Percentiles rank a stretch among this genome's conserved stretches.
phyloP scores from a whole-genome alignment of 2,888 invertebrate genomes.

The Halictus quadricinctus region DNA sequence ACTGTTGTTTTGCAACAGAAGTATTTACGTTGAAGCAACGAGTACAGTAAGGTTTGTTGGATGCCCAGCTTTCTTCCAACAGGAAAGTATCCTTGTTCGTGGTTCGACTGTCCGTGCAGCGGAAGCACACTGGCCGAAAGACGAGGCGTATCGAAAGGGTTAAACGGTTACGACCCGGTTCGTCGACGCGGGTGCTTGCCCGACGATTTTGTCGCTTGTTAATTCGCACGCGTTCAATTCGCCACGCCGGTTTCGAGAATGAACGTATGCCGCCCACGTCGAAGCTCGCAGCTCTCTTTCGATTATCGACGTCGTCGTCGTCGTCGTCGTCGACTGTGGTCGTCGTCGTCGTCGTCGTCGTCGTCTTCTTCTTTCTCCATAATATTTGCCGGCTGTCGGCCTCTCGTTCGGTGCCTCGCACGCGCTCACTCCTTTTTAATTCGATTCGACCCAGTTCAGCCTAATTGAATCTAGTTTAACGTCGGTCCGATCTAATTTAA shows the following conservation, averaged over 20 bases:
- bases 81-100: too few species aligned
- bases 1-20: too few species aligned
- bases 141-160: background rate
- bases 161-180: slow-evolving; percentile 79
- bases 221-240: slow-evolving; percentile 79
- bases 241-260: slow-evolving; percentile 77
- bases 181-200: slow-evolving; percentile 20
- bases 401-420: background rate
- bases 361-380: background rate
- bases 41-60: too few species aligned
- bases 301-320: slow-evolving; percentile 23
- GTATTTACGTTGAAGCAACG: background rate
- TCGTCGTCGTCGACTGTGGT: background rate
- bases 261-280: slow-evolving; percentile 74
- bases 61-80: too few species aligned
- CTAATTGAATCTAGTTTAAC: slow-evolving; percentile 53
- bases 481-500: slow-evolving; percentile 36
- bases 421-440: slow-evolving; percentile 29
- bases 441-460: slow-evolving; percentile 40
- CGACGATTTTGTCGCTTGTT: slow-evolving; percentile 78
- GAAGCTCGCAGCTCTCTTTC: slow-evolving; percentile 61
- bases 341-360: background rate
- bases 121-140: background rate
- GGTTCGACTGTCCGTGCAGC: background rate
- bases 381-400: slow-evolving; percentile 5